Base-by-base conservation (phyloP, 2,113 vertebrate species). In the Odobenus rosmarus region DNA sequence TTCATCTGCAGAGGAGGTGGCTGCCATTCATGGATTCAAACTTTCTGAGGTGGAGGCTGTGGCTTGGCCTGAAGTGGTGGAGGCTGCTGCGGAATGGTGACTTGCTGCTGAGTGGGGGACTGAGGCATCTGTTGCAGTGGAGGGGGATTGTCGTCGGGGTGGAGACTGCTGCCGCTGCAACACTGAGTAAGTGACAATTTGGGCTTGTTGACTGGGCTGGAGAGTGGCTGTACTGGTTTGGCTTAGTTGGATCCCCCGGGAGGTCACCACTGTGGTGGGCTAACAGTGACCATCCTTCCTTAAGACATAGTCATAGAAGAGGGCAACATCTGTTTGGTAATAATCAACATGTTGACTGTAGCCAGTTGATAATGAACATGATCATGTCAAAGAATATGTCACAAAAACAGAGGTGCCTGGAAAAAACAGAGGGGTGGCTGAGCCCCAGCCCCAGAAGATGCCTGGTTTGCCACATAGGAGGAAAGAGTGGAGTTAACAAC, bases 1-100 rank as follows among this genome's bases (percentile, higher is more conserved):
- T 99, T 99, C 86, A 99, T 99, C 98, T 99, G 99, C 57, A 99
- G 98, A 3, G 99, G 99, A 0, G 99, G 99, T 3, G 99, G 98
- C 4, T 98, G 98, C 83, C 98, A 97, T 67, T 98, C 93, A 46
- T 98, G 98, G 61, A 98, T 98, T 59, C 98, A 96, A 74, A 98
- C 98, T 96, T 99, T 99, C 84, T 98, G 98, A 97, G 99, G 99
- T 0, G 99, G 99, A 0, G 99, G 99, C 67, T 99, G 98, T 62
- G 98, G 98, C 98, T 98, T 98, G 93, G 98, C 97, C 95, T 99
- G 98, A 23, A 98, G 97, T 26, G 98, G 98, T 19, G 98, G 98
- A 2, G 98, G 98, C 26, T 98, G 97, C 87, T 99, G 98, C n/a
- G 98, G 98, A 91, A 99, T 46, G 98, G 99, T 98, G 95, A 99